Evolutionary conservation across 2,113 vertebrate species (phyloP).

Genomic region (Cyphotilapia sp.): DNA sequence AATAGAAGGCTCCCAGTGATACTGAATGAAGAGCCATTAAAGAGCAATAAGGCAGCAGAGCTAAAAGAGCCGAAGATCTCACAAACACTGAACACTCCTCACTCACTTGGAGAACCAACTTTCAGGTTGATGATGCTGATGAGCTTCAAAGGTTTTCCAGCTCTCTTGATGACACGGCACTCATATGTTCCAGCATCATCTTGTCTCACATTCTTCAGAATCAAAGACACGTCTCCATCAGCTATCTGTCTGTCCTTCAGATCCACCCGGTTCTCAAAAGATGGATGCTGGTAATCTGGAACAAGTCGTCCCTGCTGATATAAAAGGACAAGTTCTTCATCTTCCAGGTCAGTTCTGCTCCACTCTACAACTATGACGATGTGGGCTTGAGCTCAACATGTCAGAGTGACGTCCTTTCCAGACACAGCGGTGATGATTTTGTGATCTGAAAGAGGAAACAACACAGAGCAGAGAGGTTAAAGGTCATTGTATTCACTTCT

Average conservation of each 20-base stretch:
- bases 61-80: too few species aligned
- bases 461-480: neutral
- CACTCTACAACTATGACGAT: neutral
- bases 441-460: neutral
- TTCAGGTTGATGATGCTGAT: too few species aligned
- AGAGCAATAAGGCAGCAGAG: too few species aligned
- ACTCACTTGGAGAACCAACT: too few species aligned
- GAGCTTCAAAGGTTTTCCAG: neutral
- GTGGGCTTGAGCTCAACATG: neutral
- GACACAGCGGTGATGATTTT: neutral
- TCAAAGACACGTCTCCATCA: neutral
- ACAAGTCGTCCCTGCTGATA: neutral
- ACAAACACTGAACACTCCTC: fast-evolving
- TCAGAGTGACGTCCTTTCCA: neutral
- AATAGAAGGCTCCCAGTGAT: too few species aligned
- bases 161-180: neutral
- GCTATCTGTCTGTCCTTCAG: neutral
- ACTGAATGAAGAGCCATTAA: too few species aligned
- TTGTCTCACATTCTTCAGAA: neutral
- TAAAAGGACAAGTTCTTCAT: neutral
- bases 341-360: neutral
- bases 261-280: neutral
- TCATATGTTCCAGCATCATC: neutral
- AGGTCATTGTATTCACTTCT: neutral
- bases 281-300: neutral